A percentile compares a stretch with the other conserved stretches of the same genome.
Evolutionary conservation across 2,113 vertebrate genomes (phyloP).

Genomic region (Melanerpes aurifrons): DNA sequence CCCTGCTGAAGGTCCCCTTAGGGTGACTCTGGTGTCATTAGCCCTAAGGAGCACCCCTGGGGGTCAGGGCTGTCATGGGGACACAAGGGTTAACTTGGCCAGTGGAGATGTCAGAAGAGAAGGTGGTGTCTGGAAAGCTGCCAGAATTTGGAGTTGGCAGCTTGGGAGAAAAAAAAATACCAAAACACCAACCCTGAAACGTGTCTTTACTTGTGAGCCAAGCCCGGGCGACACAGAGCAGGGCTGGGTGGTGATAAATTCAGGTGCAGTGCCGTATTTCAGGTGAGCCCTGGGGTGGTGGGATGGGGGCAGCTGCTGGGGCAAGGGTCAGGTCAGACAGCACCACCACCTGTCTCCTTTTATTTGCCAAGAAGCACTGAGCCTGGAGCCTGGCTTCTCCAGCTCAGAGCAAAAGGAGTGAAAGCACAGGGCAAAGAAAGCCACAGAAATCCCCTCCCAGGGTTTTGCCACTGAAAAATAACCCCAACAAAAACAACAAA

Average conservation of each 20-base stretch:
- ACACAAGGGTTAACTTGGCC: background rate
- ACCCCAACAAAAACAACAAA: background rate
- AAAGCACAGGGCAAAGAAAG: background rate
- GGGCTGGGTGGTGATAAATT: background rate
- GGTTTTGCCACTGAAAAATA: background rate
- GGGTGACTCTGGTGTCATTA: rapidly evolving
- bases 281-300: rapidly evolving
- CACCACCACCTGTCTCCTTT: background rate
- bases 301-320: background rate
- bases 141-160: background rate
- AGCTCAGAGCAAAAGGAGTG: background rate
- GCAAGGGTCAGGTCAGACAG: background rate
- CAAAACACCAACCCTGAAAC: background rate
- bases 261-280: background rate
- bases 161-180: background rate
- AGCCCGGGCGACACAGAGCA: background rate
- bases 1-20: background rate
- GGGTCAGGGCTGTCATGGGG: background rate
- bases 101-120: background rate
- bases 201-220: background rate
- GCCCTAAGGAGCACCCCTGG: background rate
- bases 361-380: background rate
- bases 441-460: background rate
- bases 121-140: background rate
- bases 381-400: background rate